These are phyloP conservation scores for Junco hyemalis DNA, from an alignment of 2,113 vertebrate genomes.

Conservation along the genomic window DNA sequence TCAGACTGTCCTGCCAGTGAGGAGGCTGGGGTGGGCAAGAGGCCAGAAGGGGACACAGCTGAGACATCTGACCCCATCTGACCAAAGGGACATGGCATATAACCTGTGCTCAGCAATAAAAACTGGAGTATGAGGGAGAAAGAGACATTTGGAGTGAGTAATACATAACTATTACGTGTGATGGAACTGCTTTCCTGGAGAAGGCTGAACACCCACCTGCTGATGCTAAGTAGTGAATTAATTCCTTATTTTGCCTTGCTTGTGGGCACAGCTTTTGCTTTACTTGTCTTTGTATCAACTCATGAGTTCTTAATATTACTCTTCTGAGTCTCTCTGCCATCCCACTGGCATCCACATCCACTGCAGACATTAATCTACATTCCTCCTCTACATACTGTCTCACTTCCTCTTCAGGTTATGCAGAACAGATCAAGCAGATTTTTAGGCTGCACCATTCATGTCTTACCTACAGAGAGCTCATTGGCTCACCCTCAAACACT, in stretches of 20 bases:
- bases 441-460: neutral
- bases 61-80: neutral
- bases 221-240: neutral
- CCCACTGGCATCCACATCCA: neutral
- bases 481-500: neutral
- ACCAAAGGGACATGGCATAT: neutral
- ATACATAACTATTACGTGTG: fast-evolving
- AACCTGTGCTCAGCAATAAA: neutral
- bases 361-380: neutral
- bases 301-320: neutral
- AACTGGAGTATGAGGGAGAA: neutral
- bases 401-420: neutral
- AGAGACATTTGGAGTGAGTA: neutral
- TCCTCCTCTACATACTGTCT: neutral
- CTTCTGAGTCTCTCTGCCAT: neutral
- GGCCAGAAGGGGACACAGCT: neutral
- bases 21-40: neutral
- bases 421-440: neutral
- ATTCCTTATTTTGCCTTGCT: neutral
- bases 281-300: neutral
- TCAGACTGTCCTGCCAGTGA: neutral
- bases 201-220: neutral
- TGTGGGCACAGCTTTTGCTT: neutral
- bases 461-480: neutral
- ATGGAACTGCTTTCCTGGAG: neutral